Evolutionary conservation across 2,797 vertebrate species (phyloP), one percentile per base, ranked within the genome.

Genomic region (Sebastes vulpes): DNA sequence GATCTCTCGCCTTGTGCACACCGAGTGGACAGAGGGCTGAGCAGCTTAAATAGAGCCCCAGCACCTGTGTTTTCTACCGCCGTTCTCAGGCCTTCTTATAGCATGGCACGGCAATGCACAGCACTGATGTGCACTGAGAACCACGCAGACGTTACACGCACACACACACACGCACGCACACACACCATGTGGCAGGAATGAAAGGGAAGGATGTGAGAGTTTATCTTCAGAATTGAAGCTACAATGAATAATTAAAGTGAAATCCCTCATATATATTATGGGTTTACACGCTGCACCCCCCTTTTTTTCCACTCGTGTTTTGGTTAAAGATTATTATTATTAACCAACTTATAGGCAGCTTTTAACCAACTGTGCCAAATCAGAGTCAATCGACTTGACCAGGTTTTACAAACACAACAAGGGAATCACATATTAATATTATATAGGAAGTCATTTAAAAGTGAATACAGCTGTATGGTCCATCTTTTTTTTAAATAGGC

Each of bases 1-100:
- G 93, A 95, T 95, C 92, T 95, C 91, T 94, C 89, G 94, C 88
- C 91, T 92, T 80, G 87, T 93, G 93, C 93, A 95, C 93, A 95
- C 91, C 90, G 90, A 91, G 76, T 80, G 88, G 93, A 96, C 94
- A 95, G 89, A 88, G 89, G 87, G 87, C 87, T 92, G 92, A 94
- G 91, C 92, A 92, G 92, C 94, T 95, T 95, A 95, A 92, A 91
- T 59, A 73, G 84, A 91, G 82, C 82, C 79, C 72, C 84, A 90
- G 94, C 95, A 96, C 94, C 95, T 95, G 94, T 91, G 91, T 90
- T 93, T 93, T 93, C 89, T 90, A 31, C 79, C 89, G 88, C 91
- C 78, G 86, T 92, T 95, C 94, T 94, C 94, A 92, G 90, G 93
- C 91, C 89, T 88, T 72, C 89, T 91, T 89, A 48, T n/a, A 75